Conservation (phyloP, 2,888 invertebrate species). For the Neoascia interrupta region DNA sequence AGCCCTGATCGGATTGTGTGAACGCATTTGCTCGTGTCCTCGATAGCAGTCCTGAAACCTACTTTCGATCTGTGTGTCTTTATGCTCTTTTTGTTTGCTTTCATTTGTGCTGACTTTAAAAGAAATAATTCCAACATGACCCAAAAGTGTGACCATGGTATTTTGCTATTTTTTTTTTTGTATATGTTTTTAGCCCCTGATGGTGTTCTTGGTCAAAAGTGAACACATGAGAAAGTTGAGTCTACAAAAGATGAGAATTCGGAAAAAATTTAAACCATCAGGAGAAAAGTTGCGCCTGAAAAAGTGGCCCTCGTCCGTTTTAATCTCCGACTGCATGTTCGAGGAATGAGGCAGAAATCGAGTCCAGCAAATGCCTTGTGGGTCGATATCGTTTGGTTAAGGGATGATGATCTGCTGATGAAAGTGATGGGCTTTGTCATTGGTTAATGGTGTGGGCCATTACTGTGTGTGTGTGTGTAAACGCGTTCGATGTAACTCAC, state of each 20-base stretch:
- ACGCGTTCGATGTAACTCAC: slow-evolving; percentile 61
- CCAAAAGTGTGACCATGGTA: slow-evolving; percentile 38
- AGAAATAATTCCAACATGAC: slow-evolving; percentile 51
- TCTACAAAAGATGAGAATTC: neutral
- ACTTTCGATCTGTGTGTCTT: slow-evolving; percentile 5
- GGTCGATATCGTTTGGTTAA: slow-evolving; percentile 59
- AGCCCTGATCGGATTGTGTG: slow-evolving; percentile 24
- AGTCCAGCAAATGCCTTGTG: too few species aligned
- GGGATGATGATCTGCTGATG: slow-evolving; percentile 63
- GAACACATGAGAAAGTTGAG: slow-evolving; percentile 35
- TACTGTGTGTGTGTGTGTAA: slow-evolving; percentile 57
- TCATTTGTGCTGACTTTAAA: slow-evolving; percentile 66
- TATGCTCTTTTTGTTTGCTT: slow-evolving; percentile 44
- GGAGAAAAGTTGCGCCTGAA: slow-evolving; percentile 48
- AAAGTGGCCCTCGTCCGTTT: slow-evolving; percentile 55
- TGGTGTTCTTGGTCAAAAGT: neutral
- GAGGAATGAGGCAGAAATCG: too few species aligned
- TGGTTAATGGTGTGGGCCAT: slow-evolving; percentile 61
- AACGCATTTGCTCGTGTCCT: slow-evolving; percentile 44
- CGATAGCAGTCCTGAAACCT: neutral
- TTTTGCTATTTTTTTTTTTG: slow-evolving; percentile 5
- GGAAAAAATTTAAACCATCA: neutral
- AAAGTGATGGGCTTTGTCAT: slow-evolving; percentile 68
- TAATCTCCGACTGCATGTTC: slow-evolving; percentile 65
- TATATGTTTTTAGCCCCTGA: neutral